Evolutionary conservation across 2,113 vertebrate species (phyloP), one percentile per base, ranked within the genome.

Genomic region (Pithys albifrons): DNA sequence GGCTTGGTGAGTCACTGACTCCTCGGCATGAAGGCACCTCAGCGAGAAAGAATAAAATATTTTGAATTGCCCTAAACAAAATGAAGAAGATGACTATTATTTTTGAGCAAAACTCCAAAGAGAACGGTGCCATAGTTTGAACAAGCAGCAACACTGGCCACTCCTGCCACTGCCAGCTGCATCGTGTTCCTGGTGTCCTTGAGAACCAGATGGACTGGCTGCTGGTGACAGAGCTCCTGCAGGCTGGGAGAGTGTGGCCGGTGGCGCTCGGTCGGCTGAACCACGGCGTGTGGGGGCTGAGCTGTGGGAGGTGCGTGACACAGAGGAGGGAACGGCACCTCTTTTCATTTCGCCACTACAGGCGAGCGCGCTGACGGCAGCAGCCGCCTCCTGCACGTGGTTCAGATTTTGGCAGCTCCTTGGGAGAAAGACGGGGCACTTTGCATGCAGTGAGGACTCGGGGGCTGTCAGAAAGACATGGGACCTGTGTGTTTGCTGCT

Each of bases 191-290:
- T 19, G 58, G 58, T 88, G 91, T 88, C 89, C 89, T 89, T 73
- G 89, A 65, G 91, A 70, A 59, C 67, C 86, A 94, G 93, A 84
- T 52, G 83, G 83, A 29, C 76, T 61, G 89, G 52, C 75, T 9
- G 7, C 89, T n/a, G 52, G 74, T 49, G 78, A 22, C 41, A 37
- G 74, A 55, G 81, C 67, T 85, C 62, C 89, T 29, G 61, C 43
- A 2, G 85, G 29, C 88, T 75, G n/a, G 49, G 62, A 58, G 41
- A 17, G 6, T 0, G 37, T 0, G 18, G 65, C 52, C 0, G 3
- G 25, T 28, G 54, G 66, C 0, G 0, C n/a, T 12, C 2, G 7
- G n/a, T 41, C 0, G 2, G 57, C 77, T 8, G 12, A 78, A 7
- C 3, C 4, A 0, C 10, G 35, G 28, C 35, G 13, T 8, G 43